phyloP scores from a whole-genome alignment of 2,797 vertebrate species.

The Sylvia borin region DNA sequence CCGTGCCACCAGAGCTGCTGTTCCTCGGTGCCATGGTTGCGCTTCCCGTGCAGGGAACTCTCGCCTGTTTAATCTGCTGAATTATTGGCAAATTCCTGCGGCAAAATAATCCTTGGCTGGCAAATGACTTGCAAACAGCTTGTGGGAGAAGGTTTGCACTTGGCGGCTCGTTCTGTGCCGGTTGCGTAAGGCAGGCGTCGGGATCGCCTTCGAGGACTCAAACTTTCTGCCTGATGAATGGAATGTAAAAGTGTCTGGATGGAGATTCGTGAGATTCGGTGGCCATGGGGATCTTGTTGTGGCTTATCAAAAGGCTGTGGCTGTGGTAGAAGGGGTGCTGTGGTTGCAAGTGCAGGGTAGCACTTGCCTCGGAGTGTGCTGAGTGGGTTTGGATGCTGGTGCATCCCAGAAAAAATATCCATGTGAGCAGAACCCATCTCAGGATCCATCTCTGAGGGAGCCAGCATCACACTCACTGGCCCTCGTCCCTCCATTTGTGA shows the following conservation, averaged over 20 bases:
- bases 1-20: background rate
- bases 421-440: background rate
- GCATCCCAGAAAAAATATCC: background rate
- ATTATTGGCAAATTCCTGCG: constrained; percentile 35
- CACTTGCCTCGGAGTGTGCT: accelerated
- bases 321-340: background rate
- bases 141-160: constrained; percentile 47
- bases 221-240: background rate
- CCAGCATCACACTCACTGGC: accelerated
- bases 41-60: background rate
- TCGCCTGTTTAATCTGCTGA: background rate
- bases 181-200: background rate
- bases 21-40: accelerated
- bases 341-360: too few relatives aligned
- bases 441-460: background rate
- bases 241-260: background rate
- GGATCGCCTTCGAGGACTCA: background rate
- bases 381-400: background rate
- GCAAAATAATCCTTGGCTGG: constrained; percentile 42
- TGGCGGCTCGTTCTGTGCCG: background rate
- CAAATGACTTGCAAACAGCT: constrained; percentile 41
- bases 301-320: background rate
- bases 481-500: background rate
- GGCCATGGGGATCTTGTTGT: accelerated
- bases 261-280: background rate